Evolutionary conservation across 1,140 invertebrate genomes (phyloP), one percentile per base, ranked within the genome.

Genomic region (Cecropterus lyciades): DNA sequence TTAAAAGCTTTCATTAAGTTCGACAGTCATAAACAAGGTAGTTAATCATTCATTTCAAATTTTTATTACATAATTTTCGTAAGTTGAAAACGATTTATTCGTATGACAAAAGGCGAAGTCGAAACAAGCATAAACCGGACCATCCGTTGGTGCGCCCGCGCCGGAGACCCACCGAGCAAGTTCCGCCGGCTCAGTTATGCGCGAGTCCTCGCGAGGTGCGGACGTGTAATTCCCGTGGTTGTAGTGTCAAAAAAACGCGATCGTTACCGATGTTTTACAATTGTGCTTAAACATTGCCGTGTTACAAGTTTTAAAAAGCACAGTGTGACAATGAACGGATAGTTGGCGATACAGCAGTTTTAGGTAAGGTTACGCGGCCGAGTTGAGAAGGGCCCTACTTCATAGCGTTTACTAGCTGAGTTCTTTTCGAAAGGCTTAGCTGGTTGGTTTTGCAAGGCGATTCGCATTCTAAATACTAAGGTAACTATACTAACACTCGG

Each of bases 21-120:
- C 57, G 45, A 6, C 7, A 14, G 20, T 7, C 30, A 10, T 42
- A 42, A 51, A 62, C 57, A 62, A 51, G n/a, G 59, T 62, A 16
- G 33, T 51, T 42, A 37, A 27, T 62, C 46, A 51, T 14, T 40
- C 33, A 51, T 51, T 51, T 62, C 10, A 62, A 62, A 24, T 51
- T 62, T 62, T 62, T 51, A 75, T 85, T 81, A 79, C 73, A 84
- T 84, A 85, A 84, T 84, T 81, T 79, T 75, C 74, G 75, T 82
- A 79, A 85, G 73, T 76, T 62, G 69, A 72, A 72, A 74, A 65
- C 65, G 68, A 79, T 77, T 77, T 79, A 84, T 76, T 73, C 73
- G 70, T 85, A 84, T 86, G 83, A 86, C 83, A 88, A 88, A 85
- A 85, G 82, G 73, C 78, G 71, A 79, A 79, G 80, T 73, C 80